Evolutionary conservation across 2,888 invertebrate species (phyloP).

Genomic region (Erebia palarica): DNA sequence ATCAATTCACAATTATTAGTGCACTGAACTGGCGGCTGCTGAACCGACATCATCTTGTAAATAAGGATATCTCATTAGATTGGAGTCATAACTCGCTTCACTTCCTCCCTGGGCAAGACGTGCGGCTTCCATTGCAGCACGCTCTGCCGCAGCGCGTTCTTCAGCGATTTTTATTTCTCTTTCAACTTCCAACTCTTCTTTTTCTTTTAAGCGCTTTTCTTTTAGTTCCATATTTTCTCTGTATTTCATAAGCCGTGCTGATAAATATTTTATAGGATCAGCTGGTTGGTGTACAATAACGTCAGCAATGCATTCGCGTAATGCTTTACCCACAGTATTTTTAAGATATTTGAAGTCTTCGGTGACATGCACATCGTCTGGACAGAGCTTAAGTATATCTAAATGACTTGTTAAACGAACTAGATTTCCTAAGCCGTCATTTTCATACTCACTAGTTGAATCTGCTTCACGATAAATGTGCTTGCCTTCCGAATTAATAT

Average conservation of each 20-base stretch:
- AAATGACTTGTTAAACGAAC: constrained; percentile 68
- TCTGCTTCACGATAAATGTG: constrained; percentile 70
- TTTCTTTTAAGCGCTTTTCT: constrained; percentile 60
- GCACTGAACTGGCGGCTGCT: constrained; percentile 47
- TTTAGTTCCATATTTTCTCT: constrained; percentile 66
- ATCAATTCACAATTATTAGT: constrained; percentile 38
- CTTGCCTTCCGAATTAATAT: constrained; percentile 65
- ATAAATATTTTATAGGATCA: constrained; percentile 72
- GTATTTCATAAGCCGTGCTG: constrained; percentile 60
- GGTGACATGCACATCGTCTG: constrained; percentile 65
- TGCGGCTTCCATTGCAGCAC: constrained; percentile 59
- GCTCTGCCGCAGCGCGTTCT: constrained; percentile 62
- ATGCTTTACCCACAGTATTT: constrained; percentile 63
- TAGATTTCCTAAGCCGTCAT: constrained; percentile 75
- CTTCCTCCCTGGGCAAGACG: constrained; percentile 62
- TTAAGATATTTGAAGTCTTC: constrained; percentile 74
- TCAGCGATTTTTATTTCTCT: constrained; percentile 63
- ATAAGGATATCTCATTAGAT: constrained; percentile 60
- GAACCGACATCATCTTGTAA: constrained; percentile 50
- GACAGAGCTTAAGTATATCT: constrained; percentile 66
- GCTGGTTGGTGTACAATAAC: constrained; percentile 68
- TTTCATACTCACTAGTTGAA: constrained; percentile 71
- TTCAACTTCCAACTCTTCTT: constrained; percentile 60
- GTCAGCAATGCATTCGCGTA: constrained; percentile 68
- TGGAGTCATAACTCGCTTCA: constrained; percentile 72